Evolutionary conservation across 1,140 invertebrate genomes (phyloP), one percentile per base, ranked within the genome.

Genomic region (Venturia canescens): DNA sequence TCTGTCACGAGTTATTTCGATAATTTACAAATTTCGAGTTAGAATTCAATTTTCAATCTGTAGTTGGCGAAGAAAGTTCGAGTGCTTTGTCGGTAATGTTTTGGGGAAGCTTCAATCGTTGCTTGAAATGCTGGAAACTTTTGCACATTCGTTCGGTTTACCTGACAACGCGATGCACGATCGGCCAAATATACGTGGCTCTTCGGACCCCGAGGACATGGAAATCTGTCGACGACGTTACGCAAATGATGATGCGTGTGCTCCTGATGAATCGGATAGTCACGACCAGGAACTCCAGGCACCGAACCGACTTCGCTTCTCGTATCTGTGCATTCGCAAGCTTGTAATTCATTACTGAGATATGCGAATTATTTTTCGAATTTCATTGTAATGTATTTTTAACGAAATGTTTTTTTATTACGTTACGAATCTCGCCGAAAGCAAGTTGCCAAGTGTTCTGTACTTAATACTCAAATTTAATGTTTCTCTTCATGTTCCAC

Each of bases 251-350:
- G 77, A 77, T 82, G 80, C 15, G 31, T 79, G 60, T 85, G 71
- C 50, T 85, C 79, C 16, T 80, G 80, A 74, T 85, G 75, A 66
- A 88, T 83, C 4, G 88, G 88, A 80, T 89, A 89, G 78, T 89
- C 87, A 31, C 79, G 80, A 18, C 88, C 88, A 11, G 88, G 84
- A 3, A 85, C 82, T 67, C 87, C 86, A 44, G 88, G 88, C 13
- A 88, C 85, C 11, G 86, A 71, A 31, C 80, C 82, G 66, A 67
- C 29, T 70, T 83, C 80, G 1, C 9, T 26, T 21, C 27, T 60
- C 15, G 80, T 57, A 80, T 81, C 80, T 78, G 50, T 44, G 7
- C n/a, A 21, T 2, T 23, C 15, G 21, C 74, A 80, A 80, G 50
- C n/a, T 3, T 9, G 11, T 31, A 79, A 44, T 67, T 50, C 27